These are phyloP conservation scores for Mus caroli DNA, from an alignment of 2,797 vertebrate species.

Conservation along the genomic window DNA sequence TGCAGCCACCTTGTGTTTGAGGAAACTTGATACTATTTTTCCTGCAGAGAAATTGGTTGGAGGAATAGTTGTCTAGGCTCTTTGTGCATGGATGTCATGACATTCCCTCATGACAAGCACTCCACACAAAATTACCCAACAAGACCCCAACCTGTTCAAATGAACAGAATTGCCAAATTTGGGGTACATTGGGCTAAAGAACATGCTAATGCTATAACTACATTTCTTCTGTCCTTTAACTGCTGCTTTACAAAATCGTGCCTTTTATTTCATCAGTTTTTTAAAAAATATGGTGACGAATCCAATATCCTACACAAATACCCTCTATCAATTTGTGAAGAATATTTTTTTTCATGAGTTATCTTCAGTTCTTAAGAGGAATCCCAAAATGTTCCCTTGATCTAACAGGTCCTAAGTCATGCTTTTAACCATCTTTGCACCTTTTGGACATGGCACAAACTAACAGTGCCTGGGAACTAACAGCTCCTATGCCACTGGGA, in stretches of 20 bases:
- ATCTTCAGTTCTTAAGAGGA: slow-evolving; percentile 17
- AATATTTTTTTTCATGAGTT: neutral
- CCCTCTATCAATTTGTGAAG: slow-evolving; percentile 4
- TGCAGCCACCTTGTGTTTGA: neutral
- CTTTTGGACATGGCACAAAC: neutral
- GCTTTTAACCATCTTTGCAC: neutral
- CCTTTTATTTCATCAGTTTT: slow-evolving; percentile 6
- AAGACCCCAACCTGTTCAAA: neutral
- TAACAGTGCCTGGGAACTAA: neutral
- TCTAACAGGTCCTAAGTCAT: slow-evolving; percentile 21
- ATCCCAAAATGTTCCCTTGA: slow-evolving; percentile 47
- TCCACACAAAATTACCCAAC: neutral
- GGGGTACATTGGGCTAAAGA: neutral
- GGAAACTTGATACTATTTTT: neutral
- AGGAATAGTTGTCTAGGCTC: neutral
- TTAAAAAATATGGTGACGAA: neutral
- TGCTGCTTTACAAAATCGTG: neutral
- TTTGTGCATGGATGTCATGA: neutral
- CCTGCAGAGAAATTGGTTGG: neutral
- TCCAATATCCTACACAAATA: neutral
- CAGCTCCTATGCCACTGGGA: neutral
- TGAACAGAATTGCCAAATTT: slow-evolving; percentile 8
- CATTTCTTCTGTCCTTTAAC: neutral
- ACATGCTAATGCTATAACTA: neutral
- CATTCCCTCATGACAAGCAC: neutral